phyloP scores from a whole-genome alignment of 2,113 vertebrate genomes.

The Antennarius striatus region DNA sequence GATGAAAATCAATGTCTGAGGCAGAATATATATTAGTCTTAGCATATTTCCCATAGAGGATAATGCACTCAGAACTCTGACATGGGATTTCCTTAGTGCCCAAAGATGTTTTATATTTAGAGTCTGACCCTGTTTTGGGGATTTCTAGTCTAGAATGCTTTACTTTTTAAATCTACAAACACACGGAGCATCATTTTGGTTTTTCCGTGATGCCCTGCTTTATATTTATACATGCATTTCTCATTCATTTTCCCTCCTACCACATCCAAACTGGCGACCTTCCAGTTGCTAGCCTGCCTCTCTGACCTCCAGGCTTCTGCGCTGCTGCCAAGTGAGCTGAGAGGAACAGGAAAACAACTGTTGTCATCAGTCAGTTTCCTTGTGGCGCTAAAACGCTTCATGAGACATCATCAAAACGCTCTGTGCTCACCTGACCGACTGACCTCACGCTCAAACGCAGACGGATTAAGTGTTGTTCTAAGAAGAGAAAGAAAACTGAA shows the following conservation, averaged over 20 bases:
- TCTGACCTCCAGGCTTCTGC: slow-evolving; percentile 36
- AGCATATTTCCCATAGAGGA: too few species aligned
- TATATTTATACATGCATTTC: slow-evolving; percentile 38
- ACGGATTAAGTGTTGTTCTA: slow-evolving; percentile 1
- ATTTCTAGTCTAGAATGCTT: not conserved
- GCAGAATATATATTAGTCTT: too few species aligned
- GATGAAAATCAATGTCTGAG: too few species aligned
- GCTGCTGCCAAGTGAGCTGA: slow-evolving; percentile 27
- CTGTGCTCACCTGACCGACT: slow-evolving; percentile 19
- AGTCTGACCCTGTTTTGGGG: not conserved
- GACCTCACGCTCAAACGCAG: not conserved
- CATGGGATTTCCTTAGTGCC: too few species aligned
- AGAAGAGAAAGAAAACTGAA: not conserved
- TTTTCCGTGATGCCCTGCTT: slow-evolving; percentile 19
- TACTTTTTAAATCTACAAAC: slow-evolving; percentile 5
- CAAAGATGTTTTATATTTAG: too few species aligned
- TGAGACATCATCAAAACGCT: not conserved
- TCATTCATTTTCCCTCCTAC: slow-evolving; percentile 37
- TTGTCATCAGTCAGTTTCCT: not conserved
- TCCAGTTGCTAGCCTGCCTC: slow-evolving; percentile 39
- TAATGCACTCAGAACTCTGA: too few species aligned
- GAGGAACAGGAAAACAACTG: slow-evolving; percentile 22
- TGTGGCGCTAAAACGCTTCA: not conserved
- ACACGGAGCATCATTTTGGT: not conserved
- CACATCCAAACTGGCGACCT: slow-evolving; percentile 53